Percentiles rank a stretch among this genome's conserved stretches.
These are phyloP conservation scores for Rhagonycha lutea DNA, from an alignment of 2,888 invertebrate genomes.

Conservation along the genomic window DNA sequence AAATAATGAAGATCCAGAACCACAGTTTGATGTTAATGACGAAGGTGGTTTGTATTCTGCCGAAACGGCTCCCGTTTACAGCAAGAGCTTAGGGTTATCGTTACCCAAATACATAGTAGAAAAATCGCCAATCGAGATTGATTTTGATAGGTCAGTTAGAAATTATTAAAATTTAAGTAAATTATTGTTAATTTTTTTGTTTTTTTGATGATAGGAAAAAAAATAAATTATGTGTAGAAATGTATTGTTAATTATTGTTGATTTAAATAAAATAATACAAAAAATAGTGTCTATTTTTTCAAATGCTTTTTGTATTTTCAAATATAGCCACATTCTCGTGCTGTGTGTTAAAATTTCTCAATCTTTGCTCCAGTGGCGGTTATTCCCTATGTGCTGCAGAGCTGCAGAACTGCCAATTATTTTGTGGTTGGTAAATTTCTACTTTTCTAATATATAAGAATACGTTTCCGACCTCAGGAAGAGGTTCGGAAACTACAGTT, in stretches of 20 bases:
- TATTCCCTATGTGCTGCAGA: too few relatives aligned
- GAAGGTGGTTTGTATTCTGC: conserved; percentile 67
- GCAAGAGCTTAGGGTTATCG: conserved; percentile 65
- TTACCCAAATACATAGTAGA: conserved; percentile 72
- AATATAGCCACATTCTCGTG: too few relatives aligned
- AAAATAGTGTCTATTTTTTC: too few relatives aligned
- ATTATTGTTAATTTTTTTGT: conserved; percentile 2
- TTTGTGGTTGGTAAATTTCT: too few relatives aligned
- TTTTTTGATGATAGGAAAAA: not conserved
- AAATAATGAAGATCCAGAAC: conserved; percentile 37
- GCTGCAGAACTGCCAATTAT: too few relatives aligned
- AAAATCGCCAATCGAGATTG: conserved; percentile 68
- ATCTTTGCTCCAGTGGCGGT: too few relatives aligned
- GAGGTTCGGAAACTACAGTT: too few relatives aligned
- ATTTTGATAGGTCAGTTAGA: conserved; percentile 62
- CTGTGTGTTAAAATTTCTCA: too few relatives aligned
- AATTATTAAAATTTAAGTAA: not conserved
- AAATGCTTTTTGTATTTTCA: too few relatives aligned
- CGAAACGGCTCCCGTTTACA: conserved; percentile 69
- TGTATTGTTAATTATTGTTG: not conserved
- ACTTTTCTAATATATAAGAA: too few relatives aligned
- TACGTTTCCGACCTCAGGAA: too few relatives aligned
- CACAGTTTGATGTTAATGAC: conserved; percentile 59
- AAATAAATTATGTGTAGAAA: not conserved
- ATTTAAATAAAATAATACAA: not conserved